Base-by-base conservation (phyloP, 2,113 vertebrate genomes). In the Apistogramma diplotaenia region DNA sequence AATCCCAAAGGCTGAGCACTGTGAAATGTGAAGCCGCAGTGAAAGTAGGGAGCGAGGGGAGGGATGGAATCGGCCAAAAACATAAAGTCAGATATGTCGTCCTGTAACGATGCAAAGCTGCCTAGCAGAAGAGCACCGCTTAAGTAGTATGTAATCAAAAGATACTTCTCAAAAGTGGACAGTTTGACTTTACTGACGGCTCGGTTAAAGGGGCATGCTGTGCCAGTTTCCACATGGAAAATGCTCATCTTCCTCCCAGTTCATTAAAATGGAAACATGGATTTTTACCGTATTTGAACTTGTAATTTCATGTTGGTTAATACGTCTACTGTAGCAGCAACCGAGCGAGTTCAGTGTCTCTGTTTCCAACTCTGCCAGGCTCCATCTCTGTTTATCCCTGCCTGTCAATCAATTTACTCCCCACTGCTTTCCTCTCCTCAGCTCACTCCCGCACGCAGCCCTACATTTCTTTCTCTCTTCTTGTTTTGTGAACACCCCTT, bases 11-110 rank as follows among this genome's bases (percentile, higher is more conserved):
- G 91, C 92, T 83, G 88, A 89, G 78, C 53, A 49, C 86, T 90
- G 90, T 91, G 91, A 94, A 93, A 93, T 89, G 84, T 87, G 89
- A 93, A 87, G 89, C 90, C 40, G 85, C 88, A 89, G 87, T 80
- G 72, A 88, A 92, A 82, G 78, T 55, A 51, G 59, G 15, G 13
- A 46, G 73, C 8, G 15, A 70, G 31, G 37, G 21, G 76, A 85
- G 35, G 83, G 37, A 70, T 82, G 76, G 77, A 60, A 25, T 4
- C 61, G 21, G 25, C 76, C 78, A 27, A 35, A 74, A 85, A 55
- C n/a, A 76, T 23, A 40, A 77, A 70, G 62, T 70, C 62, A 60
- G 77, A 77, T 21, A 31, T 61, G 73, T 78, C 74, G 8, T 76
- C 82, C 77, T 78, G 35, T 71, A 71, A 1, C 53, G 67, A 80